Conservation (phyloP, 1,140 invertebrate species). For the Limonius californicus region DNA sequence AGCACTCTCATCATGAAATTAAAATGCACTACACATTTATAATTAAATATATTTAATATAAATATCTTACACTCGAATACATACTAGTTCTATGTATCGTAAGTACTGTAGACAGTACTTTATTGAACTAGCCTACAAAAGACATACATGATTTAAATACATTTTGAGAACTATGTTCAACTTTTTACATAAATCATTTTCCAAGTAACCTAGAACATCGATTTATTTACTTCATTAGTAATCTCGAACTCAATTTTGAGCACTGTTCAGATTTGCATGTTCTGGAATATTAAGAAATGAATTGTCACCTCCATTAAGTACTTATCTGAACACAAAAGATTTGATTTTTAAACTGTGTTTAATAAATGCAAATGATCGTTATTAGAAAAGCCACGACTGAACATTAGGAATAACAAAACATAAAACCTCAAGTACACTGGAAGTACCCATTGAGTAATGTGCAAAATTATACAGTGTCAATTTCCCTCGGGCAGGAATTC, state of each 20-base stretch:
- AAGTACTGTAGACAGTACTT: constrained; percentile 36
- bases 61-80: constrained; percentile 49
- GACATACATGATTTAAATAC: constrained; percentile 44
- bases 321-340: constrained; percentile 3
- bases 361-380: too few species aligned
- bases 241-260: constrained; percentile 4
- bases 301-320: constrained; percentile 17
- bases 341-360: too few species aligned
- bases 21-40: constrained; percentile 31
- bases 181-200: constrained; percentile 16
- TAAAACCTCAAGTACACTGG: too few species aligned
- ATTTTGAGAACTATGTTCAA: constrained; percentile 42
- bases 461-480: too few species aligned
- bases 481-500: not conserved
- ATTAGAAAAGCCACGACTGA: too few species aligned
- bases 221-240: constrained; percentile 10
- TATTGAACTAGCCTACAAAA: constrained; percentile 32
- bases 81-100: constrained; percentile 40
- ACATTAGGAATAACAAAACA: too few species aligned
- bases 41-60: constrained; percentile 49
- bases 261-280: constrained; percentile 1
- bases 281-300: constrained; percentile 3
- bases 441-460: too few species aligned
- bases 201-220: not conserved
- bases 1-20: too few species aligned